These are phyloP conservation scores for Oceanites oceanicus DNA, from an alignment of 2,113 vertebrate species.

Conservation along the genomic window DNA sequence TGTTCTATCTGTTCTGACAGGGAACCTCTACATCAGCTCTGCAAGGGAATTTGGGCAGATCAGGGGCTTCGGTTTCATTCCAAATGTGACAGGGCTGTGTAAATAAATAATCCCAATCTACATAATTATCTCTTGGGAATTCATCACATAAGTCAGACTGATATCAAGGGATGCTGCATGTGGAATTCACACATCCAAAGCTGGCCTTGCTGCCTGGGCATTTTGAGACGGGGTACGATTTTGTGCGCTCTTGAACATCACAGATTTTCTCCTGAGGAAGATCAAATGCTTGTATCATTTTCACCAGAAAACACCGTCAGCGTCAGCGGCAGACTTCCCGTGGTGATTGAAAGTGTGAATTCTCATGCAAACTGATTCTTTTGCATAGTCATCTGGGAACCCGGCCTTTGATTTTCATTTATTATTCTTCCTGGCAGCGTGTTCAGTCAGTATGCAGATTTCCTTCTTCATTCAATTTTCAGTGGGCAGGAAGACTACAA, in stretches of 20 bases:
- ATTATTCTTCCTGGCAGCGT: conserved; percentile 50
- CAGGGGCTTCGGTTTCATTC: not conserved
- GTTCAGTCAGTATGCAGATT: conserved; percentile 55
- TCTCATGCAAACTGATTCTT: conserved; percentile 33
- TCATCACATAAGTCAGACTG: not conserved
- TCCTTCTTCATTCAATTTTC: conserved; percentile 53
- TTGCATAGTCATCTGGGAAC: conserved; percentile 46
- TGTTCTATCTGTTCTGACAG: not conserved
- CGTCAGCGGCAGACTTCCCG: not conserved
- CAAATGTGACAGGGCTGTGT: not conserved
- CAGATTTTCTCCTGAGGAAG: not conserved
- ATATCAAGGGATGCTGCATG: not conserved
- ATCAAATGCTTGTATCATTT: conserved; percentile 6
- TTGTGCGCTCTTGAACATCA: not conserved
- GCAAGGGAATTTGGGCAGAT: not conserved
- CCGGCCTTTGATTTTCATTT: conserved; percentile 43
- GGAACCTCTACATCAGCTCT: conserved; percentile 7
- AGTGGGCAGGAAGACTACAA: conserved; percentile 52
- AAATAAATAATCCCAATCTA: conserved; percentile 35
- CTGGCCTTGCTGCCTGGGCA: fast-evolving
- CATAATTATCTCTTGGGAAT: not conserved
- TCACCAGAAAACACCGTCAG: conserved; percentile 1
- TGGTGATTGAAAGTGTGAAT: conserved; percentile 22
- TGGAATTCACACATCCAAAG: not conserved
- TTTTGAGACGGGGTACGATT: not conserved